Conservation (phyloP, 2,888 invertebrate genomes). For the Trichopria drosophilae region DNA sequence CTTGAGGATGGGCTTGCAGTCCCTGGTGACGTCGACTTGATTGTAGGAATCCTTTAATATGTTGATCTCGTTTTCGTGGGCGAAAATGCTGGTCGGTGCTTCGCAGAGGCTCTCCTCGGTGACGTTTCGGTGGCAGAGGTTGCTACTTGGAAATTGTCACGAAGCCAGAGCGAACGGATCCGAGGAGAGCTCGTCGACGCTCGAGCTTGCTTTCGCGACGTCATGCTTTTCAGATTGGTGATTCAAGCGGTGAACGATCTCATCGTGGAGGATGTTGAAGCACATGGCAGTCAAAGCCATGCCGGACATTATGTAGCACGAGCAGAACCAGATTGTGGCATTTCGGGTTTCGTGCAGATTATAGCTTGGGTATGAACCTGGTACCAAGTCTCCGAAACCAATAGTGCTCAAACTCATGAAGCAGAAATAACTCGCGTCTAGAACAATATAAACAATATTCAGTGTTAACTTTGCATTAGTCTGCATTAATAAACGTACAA, state of each 20-base stretch:
- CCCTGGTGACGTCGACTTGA: slow-evolving; percentile 56
- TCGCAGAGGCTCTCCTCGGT: slow-evolving; percentile 55
- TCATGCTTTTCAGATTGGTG: too few relatives aligned
- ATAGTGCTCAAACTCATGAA: slow-evolving; percentile 94
- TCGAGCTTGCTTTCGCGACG: slow-evolving; percentile 63
- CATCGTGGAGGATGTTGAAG: slow-evolving; percentile 86
- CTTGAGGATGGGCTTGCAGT: slow-evolving; percentile 55
- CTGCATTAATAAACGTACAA: not conserved
- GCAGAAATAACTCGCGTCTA: slow-evolving; percentile 76
- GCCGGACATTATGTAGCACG: slow-evolving; percentile 82
- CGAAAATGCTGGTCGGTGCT: slow-evolving; percentile 51
- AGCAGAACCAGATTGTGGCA: slow-evolving; percentile 85
- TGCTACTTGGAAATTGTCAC: slow-evolving; percentile 69
- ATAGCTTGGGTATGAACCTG: slow-evolving; percentile 67
- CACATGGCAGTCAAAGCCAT: slow-evolving; percentile 89
- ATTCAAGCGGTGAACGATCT: slow-evolving; percentile 80
- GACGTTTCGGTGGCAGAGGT: slow-evolving; percentile 52
- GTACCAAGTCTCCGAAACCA: slow-evolving; percentile 85
- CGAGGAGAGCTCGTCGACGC: slow-evolving; percentile 66
- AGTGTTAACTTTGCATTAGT: not conserved
- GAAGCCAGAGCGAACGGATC: slow-evolving; percentile 73
- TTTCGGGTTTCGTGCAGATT: slow-evolving; percentile 65
- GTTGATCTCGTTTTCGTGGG: slow-evolving; percentile 57
- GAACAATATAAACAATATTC: slow-evolving; percentile 12
- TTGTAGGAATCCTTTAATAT: slow-evolving; percentile 56